Conservation (phyloP, 2,888 invertebrate genomes). For the Drosophila mayaguana region DNA sequence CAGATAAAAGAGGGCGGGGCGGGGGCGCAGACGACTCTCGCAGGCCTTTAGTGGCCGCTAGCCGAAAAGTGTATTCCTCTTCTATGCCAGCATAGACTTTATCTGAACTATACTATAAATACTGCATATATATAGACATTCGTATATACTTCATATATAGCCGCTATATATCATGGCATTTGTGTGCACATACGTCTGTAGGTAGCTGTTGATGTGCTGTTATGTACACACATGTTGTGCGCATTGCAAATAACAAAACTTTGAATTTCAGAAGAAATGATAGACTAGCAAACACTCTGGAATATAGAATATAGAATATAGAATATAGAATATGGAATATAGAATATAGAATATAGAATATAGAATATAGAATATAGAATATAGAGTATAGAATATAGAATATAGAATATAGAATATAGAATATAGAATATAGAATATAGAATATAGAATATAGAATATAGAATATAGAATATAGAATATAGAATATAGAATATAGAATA, state of each 20-base stretch:
- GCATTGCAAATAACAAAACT: constrained; percentile 3
- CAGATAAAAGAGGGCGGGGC: neutral
- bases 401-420: no score
- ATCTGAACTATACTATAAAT: neutral
- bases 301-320: no score
- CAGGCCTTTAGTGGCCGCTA: constrained; percentile 10
- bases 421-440: no score
- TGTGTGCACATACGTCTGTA: neutral
- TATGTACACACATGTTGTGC: neutral
- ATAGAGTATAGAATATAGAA: no score
- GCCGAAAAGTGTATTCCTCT: constrained; percentile 49
- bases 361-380: no score
- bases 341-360: no score
- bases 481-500: no score
- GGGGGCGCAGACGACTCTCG: neutral
- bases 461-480: no score
- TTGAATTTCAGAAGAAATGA: neutral
- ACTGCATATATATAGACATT: neutral
- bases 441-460: no score
- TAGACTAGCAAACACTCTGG: neutral
- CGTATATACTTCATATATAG: neutral
- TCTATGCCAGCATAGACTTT: constrained; percentile 9
- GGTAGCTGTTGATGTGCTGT: neutral
- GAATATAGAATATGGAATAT: no score
- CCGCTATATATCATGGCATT: neutral